Conservation (phyloP, 2,888 invertebrate species). For the Clostera curtula region DNA sequence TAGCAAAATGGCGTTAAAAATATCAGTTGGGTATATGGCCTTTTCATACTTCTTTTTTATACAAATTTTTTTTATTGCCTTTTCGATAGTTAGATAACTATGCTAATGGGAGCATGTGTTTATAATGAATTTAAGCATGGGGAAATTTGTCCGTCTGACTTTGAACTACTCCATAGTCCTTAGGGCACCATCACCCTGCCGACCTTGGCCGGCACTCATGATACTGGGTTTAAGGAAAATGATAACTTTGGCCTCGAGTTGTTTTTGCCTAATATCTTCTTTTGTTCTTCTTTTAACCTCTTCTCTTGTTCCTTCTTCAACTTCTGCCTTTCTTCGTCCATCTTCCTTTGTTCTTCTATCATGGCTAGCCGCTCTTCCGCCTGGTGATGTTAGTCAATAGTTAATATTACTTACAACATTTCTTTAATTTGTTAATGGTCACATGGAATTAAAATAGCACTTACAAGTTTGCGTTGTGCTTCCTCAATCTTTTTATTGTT, state of each 20-base stretch:
- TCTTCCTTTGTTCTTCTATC: constrained; percentile 96
- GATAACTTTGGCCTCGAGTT: constrained; percentile 97
- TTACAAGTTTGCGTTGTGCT: constrained; percentile 96
- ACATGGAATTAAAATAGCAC: constrained; percentile 28
- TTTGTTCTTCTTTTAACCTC: constrained; percentile 94
- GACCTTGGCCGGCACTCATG: constrained; percentile 63
- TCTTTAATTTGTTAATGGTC: not conserved
- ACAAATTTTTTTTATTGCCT: too few relatives aligned
- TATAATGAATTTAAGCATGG: too few relatives aligned
- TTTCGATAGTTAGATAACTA: too few relatives aligned
- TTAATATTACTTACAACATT: constrained; percentile 3
- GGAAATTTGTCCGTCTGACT: constrained; percentile 3
- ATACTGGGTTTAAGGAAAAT: constrained; percentile 89
- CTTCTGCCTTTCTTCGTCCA: constrained; percentile 95
- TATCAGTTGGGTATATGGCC: too few relatives aligned
- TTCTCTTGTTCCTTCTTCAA: constrained; percentile 95
- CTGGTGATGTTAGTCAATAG: constrained; percentile 58
- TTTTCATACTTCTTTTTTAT: too few relatives aligned
- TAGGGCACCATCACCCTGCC: constrained; percentile 8
- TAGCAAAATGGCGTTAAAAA: too few relatives aligned
- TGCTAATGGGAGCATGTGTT: too few relatives aligned
- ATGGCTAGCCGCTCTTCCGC: constrained; percentile 97
- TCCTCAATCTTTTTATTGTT: constrained; percentile 98
- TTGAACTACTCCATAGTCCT: constrained; percentile 8
- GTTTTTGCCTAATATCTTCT: constrained; percentile 97